phyloP scores from a whole-genome alignment of 2,113 vertebrate genomes.

The Melospiza melodia region DNA sequence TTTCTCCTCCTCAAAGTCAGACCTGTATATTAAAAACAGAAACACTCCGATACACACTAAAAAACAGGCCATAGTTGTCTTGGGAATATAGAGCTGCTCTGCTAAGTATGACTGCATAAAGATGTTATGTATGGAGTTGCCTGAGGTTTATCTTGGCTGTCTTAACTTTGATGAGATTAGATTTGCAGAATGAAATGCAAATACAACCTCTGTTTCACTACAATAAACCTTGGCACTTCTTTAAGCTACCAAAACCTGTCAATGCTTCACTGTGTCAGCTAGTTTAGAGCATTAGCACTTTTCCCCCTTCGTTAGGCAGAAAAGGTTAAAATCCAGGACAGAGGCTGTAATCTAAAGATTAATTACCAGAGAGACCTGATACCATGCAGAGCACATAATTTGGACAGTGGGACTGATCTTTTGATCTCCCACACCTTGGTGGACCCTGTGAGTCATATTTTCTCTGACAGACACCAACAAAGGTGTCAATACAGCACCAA shows the following conservation, averaged over 20 bases:
- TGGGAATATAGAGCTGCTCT: background rate
- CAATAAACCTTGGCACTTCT: background rate
- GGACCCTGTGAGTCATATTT: background rate
- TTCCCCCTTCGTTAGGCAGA: background rate
- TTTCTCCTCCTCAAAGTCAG: conserved; percentile 33
- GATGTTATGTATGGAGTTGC: background rate
- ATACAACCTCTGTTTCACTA: background rate
- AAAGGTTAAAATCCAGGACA: background rate
- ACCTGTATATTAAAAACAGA: conserved; percentile 6
- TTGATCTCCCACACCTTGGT: background rate
- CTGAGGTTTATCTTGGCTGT: conserved; percentile 13
- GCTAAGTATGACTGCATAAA: background rate
- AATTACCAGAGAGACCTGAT: background rate
- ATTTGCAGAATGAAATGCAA: conserved; percentile 24
- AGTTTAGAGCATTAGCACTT: background rate
- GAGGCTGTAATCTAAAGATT: background rate
- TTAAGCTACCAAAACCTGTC: background rate
- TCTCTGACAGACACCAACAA: background rate
- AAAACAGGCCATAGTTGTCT: background rate
- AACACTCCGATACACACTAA: background rate
- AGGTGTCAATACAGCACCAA: background rate
- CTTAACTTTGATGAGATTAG: conserved; percentile 27
- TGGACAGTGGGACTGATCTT: background rate
- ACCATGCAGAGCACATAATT: rapidly evolving
- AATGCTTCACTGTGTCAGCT: background rate